Conservation (phyloP, 2,113 vertebrate species). For the Leucopsar rothschildi region DNA sequence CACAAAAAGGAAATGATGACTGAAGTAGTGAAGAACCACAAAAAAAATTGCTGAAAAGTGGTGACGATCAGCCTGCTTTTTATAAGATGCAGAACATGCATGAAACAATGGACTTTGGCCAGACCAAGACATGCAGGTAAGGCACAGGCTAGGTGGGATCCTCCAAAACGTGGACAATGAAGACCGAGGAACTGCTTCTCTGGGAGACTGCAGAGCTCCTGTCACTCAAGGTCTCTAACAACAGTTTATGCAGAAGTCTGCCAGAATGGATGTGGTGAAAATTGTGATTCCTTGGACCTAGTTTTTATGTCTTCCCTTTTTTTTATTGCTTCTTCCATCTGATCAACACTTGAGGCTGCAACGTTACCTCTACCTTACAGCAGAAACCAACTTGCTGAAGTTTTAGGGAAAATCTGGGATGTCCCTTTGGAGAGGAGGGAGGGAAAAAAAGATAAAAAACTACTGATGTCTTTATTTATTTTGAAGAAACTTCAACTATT, state of each 20-base stretch:
- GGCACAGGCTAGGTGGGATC: background rate
- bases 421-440: accelerated
- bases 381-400: background rate
- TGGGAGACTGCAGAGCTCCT: background rate
- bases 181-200: background rate
- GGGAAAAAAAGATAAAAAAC: too few relatives aligned
- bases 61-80: background rate
- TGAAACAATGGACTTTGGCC: background rate
- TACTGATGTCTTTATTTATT: background rate
- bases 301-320: background rate
- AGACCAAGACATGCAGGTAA: background rate
- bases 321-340: background rate
- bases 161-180: background rate
- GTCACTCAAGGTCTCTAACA: background rate
- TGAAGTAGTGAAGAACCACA: background rate
- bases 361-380: background rate
- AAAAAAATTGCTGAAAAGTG: background rate
- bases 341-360: background rate
- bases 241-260: background rate
- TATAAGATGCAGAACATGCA: accelerated
- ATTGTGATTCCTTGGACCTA: background rate
- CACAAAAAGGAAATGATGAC: background rate
- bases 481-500: background rate
- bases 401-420: background rate
- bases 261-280: background rate